These are phyloP conservation scores for Ptychoptera contaminata DNA, from an alignment of 2,888 invertebrate genomes.

Conservation along the genomic window DNA sequence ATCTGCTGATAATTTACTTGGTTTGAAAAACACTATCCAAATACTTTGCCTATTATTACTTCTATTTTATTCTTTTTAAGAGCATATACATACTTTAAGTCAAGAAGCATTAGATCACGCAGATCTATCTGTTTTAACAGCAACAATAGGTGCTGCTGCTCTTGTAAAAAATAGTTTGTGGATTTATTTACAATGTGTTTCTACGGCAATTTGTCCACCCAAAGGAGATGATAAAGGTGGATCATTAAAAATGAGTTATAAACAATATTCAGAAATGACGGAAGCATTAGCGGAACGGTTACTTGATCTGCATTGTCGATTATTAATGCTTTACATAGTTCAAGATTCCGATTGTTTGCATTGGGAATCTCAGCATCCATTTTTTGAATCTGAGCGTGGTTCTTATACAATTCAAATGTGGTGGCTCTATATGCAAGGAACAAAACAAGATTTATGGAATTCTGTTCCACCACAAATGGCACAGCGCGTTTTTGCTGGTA, in stretches of 20 bases:
- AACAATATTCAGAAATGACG: slow-evolving; percentile 65
- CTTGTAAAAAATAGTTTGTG: slow-evolving; percentile 61
- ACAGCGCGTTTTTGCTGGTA: slow-evolving; percentile 67
- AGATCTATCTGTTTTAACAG: slow-evolving; percentile 62
- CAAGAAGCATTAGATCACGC: slow-evolving; percentile 78
- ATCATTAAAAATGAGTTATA: slow-evolving; percentile 39
- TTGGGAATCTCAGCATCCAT: slow-evolving; percentile 49
- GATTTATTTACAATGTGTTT: slow-evolving; percentile 48
- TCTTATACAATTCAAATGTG: slow-evolving; percentile 75
- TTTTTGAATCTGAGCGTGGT: slow-evolving; percentile 58
- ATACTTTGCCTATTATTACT: neutral
- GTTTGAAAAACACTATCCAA: slow-evolving; percentile 24
- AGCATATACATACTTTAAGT: slow-evolving; percentile 61
- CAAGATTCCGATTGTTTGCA: slow-evolving; percentile 68
- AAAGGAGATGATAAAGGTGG: slow-evolving; percentile 30
- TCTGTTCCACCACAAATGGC: slow-evolving; percentile 82
- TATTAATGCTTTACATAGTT: slow-evolving; percentile 61
- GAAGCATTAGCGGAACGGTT: slow-evolving; percentile 72
- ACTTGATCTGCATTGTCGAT: slow-evolving; percentile 61
- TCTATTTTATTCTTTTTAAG: slow-evolving; percentile 23
- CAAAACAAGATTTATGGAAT: slow-evolving; percentile 67
- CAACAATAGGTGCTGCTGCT: slow-evolving; percentile 66
- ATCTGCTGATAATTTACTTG: slow-evolving; percentile 53
- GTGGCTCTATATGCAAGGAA: slow-evolving; percentile 77
- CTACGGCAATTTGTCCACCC: slow-evolving; percentile 25